Base-by-base conservation (phyloP, 2,113 vertebrate species). In the Apteryx owenii region DNA sequence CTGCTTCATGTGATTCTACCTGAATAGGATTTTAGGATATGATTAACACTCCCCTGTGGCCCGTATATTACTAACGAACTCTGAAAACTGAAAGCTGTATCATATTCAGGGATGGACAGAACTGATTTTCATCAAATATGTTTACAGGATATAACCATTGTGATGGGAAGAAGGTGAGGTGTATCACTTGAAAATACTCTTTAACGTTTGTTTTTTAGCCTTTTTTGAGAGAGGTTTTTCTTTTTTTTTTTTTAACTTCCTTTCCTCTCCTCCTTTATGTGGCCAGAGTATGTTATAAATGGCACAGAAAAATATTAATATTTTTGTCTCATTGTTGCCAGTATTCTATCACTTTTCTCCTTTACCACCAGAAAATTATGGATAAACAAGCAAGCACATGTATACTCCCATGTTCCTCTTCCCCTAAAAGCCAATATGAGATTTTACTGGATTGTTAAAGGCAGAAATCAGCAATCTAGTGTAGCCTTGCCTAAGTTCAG, bases 381-480 rank as follows among this genome's bases (percentile, higher is more conserved):
- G 17, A 26, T 78, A 62, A 83, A 66, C 0, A 90, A 56, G 6
- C 4, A 84, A 69, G 51, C 1, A 7, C 36, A 48, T 3, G 2
- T 18, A 46, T 13, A 21, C 1, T 28, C 54, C 4, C 5, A 40
- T 51, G 14, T 13, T 62, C 29, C 3, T 33, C 77, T 53, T 19
- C 2, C 5, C 70, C 20, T 0, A 33, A 75, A 26, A 86, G 53
- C 28, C 2, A 20, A 40, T 10, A 29, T 6, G 0, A 46, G 28
- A 3, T 69, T 69, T 88, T 89, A 0, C 5, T 68, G 2, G 0
- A 40, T 53, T 66, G 4, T 72, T 85, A 82, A 56, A 28, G 33
- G 48, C 2, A 61, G 14, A 81, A 80, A 85, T 50, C 16, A 76
- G 29, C 0, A 29, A 28, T 54, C 80, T 65, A 83, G 3, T 70